Conservation (phyloP, 1,140 invertebrate species). For the Brachystomella parvula region DNA sequence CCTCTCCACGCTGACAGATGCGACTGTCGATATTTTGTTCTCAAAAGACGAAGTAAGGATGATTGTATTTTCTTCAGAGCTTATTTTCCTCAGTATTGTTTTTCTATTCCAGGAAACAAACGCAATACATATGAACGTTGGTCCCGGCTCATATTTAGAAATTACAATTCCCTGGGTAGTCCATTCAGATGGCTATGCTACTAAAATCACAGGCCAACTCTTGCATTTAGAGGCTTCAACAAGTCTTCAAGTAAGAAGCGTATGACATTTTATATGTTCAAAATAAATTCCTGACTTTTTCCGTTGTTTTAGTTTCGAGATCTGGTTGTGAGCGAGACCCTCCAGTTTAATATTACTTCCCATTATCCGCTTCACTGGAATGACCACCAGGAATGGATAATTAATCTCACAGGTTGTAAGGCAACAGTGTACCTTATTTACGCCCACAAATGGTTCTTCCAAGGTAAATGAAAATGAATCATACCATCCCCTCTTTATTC, state of each 20-base stretch:
- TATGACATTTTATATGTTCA: not conserved
- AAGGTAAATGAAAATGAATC: slow-evolving; percentile 52
- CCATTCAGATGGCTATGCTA: slow-evolving; percentile 72
- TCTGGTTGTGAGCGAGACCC: slow-evolving; percentile 83
- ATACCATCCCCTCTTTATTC: slow-evolving; percentile 16
- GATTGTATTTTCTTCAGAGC: slow-evolving; percentile 5
- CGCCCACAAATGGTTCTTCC: slow-evolving; percentile 90
- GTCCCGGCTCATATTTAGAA: slow-evolving; percentile 87
- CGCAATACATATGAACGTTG: slow-evolving; percentile 87
- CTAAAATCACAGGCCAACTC: slow-evolving; percentile 84
- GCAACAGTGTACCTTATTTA: slow-evolving; percentile 85
- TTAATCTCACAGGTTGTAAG: slow-evolving; percentile 86
- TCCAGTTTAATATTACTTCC: slow-evolving; percentile 80
- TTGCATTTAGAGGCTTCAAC: slow-evolving; percentile 89
- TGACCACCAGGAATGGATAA: slow-evolving; percentile 83
- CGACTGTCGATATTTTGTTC: slow-evolving; percentile 90
- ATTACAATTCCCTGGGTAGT: slow-evolving; percentile 91
- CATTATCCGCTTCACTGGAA: slow-evolving; percentile 91
- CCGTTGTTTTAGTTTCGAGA: slow-evolving; percentile 60
- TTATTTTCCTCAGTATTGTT: slow-evolving; percentile 15
- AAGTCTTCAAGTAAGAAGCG: slow-evolving; percentile 59
- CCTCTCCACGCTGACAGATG: slow-evolving; percentile 79
- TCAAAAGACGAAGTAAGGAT: slow-evolving; percentile 72
- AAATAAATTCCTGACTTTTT: slow-evolving; percentile 4
- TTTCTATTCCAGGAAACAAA: slow-evolving; percentile 66